A percentile compares a stretch with the other conserved stretches of the same genome.
These are phyloP conservation scores for Girardinichthys multiradiatus DNA, from an alignment of 2,113 vertebrate species.

Conservation along the genomic window DNA sequence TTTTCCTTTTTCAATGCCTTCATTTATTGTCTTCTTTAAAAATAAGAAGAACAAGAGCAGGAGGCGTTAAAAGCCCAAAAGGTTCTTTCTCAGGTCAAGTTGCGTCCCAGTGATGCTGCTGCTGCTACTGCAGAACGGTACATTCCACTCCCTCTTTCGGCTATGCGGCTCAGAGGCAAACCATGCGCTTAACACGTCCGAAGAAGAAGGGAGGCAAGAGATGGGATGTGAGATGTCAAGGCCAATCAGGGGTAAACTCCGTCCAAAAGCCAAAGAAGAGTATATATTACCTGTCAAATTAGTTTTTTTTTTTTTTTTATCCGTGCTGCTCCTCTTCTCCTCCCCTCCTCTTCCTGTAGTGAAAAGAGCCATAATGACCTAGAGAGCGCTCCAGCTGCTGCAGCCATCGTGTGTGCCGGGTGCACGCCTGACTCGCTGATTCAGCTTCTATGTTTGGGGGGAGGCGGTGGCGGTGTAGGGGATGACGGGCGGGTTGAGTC, in stretches of 20 bases:
- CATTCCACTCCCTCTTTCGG: conserved; percentile 74
- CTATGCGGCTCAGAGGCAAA: conserved; percentile 65
- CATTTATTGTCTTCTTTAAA: conserved; percentile 53
- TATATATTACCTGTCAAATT: conserved; percentile 89
- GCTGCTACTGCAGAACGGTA: conserved; percentile 69
- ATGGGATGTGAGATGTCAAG: conserved; percentile 65
- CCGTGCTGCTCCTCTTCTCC: conserved; percentile 74
- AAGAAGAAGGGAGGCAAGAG: conserved; percentile 56
- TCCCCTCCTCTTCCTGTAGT: conserved; percentile 76
- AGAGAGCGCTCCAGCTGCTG: conserved; percentile 89
- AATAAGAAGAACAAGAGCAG: conserved; percentile 38
- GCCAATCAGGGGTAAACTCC: conserved; percentile 78
- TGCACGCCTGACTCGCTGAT: conserved; percentile 88
- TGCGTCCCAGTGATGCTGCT: conserved; percentile 67
- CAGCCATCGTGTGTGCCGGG: conserved; percentile 87
- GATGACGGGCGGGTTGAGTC: conserved; percentile 66
- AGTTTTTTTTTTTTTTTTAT: conserved; percentile 75
- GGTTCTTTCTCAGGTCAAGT: conserved; percentile 71
- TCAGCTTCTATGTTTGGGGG: conserved; percentile 88
- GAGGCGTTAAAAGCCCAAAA: conserved; percentile 46
- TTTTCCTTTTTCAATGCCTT: conserved; percentile 32
- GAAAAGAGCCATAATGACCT: conserved; percentile 89
- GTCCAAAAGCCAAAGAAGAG: conserved; percentile 71
- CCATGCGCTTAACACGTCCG: conserved; percentile 76
- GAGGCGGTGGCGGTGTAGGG: conserved; percentile 46